A percentile compares a stretch with the other conserved stretches of the same genome.
phyloP scores from a whole-genome alignment of 2,113 vertebrate genomes.

The Chauna torquata region DNA sequence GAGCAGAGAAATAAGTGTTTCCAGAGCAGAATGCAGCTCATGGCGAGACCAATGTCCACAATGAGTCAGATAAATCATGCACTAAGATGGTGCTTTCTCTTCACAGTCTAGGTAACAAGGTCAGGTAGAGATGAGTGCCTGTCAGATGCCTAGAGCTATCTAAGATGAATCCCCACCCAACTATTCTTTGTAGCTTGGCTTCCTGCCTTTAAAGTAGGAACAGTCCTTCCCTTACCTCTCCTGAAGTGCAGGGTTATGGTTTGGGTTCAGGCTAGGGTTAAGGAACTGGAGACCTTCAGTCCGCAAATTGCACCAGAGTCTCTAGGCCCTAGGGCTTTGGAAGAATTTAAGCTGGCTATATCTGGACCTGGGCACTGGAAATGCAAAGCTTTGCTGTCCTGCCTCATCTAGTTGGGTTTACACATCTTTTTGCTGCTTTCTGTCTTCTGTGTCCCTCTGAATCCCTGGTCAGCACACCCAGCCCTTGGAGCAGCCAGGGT shows the following conservation, averaged over 20 bases:
- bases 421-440: background rate
- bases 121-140: background rate
- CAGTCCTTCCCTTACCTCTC: background rate
- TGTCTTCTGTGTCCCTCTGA: background rate
- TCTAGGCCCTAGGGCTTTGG: background rate
- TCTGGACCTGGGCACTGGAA: background rate
- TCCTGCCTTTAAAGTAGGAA: background rate
- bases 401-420: background rate
- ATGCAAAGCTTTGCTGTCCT: background rate
- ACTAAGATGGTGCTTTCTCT: background rate
- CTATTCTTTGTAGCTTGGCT: background rate
- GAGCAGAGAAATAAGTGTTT: background rate
- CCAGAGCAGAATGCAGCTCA: background rate
- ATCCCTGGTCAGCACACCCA: background rate
- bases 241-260: background rate
- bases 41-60: background rate
- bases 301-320: background rate
- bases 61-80: background rate
- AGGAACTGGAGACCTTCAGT: background rate
- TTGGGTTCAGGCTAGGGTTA: background rate
- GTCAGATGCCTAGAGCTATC: background rate
- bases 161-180: rapidly evolving
- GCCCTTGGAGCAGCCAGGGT: background rate
- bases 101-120: background rate
- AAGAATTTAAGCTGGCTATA: background rate